phyloP scores from a whole-genome alignment of 2,888 invertebrate species.

The Gerris lacustris region DNA sequence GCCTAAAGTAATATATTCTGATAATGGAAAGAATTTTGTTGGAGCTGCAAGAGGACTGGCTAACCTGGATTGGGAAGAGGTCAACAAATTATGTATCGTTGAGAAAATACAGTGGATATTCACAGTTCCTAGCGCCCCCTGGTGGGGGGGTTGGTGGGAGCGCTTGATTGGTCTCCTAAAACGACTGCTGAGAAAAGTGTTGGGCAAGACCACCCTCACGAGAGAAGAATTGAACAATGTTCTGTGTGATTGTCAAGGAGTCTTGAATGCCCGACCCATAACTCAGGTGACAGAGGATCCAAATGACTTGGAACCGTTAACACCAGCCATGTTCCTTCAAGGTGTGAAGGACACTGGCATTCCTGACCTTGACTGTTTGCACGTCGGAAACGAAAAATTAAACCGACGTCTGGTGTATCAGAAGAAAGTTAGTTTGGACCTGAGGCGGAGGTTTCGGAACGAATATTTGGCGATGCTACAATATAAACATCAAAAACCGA shows the following conservation, averaged over 20 bases:
- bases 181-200: slow-evolving; percentile 13
- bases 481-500: background rate
- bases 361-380: background rate
- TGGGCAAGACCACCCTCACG: slow-evolving; percentile 11
- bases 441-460: background rate
- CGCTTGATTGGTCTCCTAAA: slow-evolving; percentile 15
- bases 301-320: background rate
- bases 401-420: background rate
- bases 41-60: slow-evolving; percentile 37
- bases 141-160: slow-evolving; percentile 32
- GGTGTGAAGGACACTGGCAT: background rate
- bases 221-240: slow-evolving; percentile 20
- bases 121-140: slow-evolving; percentile 32
- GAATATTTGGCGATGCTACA: background rate
- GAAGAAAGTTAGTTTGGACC: background rate
- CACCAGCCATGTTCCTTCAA: background rate
- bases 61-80: slow-evolving; percentile 41
- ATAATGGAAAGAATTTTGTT: slow-evolving; percentile 37
- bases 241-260: slow-evolving; percentile 17
- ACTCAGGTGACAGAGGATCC: slow-evolving; percentile 15
- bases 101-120: slow-evolving; percentile 33
- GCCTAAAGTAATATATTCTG: slow-evolving; percentile 29
- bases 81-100: slow-evolving; percentile 23
- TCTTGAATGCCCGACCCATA: slow-evolving; percentile 20
- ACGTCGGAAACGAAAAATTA: background rate